Percentiles rank a stretch among this genome's conserved stretches.
Conservation (phyloP, 2,888 invertebrate species). For the Drosophila leonis region DNA sequence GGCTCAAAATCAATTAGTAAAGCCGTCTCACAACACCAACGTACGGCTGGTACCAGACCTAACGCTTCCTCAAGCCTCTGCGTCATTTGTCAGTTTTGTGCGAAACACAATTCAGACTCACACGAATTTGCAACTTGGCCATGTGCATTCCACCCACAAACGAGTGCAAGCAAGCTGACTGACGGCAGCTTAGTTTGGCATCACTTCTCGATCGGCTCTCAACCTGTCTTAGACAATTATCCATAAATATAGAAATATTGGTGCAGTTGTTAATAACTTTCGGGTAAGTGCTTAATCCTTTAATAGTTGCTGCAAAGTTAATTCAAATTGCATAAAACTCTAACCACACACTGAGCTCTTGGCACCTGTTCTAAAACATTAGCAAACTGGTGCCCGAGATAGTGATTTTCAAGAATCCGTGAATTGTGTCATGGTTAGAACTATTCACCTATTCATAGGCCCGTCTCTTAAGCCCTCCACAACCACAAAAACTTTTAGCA, state of each 20-base stretch:
- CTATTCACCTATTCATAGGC: too few relatives aligned
- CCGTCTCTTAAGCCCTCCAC: too few relatives aligned
- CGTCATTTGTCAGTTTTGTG: constrained; percentile 77
- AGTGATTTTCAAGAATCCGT: too few relatives aligned
- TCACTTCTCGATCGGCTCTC: constrained; percentile 25
- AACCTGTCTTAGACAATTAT: constrained; percentile 42
- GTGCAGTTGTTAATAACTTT: constrained; percentile 52
- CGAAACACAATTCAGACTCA: constrained; percentile 56
- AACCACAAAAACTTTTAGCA: background rate
- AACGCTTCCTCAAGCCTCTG: constrained; percentile 7
- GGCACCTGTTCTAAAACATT: too few relatives aligned
- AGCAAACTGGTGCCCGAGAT: too few relatives aligned
- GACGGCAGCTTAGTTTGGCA: constrained; percentile 46
- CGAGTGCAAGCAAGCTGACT: constrained; percentile 42
- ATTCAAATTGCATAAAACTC: background rate
- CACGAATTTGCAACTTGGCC: constrained; percentile 54
- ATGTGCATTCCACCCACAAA: constrained; percentile 45
- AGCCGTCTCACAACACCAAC: constrained; percentile 27
- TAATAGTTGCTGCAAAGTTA: too few relatives aligned
- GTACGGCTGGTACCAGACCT: background rate
- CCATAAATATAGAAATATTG: constrained; percentile 19
- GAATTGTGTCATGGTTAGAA: too few relatives aligned
- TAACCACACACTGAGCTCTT: too few relatives aligned
- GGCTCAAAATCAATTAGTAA: constrained; percentile 77
- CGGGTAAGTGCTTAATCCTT: constrained; percentile 42